phyloP scores from a whole-genome alignment of 2,797 vertebrate genomes.

The Tympanoctomys barrerae region DNA sequence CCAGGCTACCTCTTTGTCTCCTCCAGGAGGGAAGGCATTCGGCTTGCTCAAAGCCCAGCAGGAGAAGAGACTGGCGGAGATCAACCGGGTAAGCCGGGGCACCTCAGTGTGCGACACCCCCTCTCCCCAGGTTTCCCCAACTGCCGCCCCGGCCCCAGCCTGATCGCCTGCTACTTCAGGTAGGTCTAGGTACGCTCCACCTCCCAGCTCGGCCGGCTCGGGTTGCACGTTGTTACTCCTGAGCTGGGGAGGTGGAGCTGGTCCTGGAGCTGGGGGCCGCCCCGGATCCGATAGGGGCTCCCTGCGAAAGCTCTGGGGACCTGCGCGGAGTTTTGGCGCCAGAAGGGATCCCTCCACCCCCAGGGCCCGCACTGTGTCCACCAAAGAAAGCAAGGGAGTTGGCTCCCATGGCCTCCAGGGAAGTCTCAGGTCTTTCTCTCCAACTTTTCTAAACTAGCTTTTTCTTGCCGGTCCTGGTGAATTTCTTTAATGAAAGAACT shows the following conservation, averaged over 20 bases:
- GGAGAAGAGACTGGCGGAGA: conserved; percentile 91
- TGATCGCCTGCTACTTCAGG: conserved; percentile 40
- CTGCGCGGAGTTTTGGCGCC: not conserved
- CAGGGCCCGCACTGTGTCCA: not conserved
- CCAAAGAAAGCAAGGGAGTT: not conserved
- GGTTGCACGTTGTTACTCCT: conserved; percentile 73
- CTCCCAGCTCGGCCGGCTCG: conserved; percentile 37
- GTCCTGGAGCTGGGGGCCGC: not conserved
- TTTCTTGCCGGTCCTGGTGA: not conserved
- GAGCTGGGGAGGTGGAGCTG: conserved; percentile 52
- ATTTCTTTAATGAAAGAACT: conserved; percentile 47
- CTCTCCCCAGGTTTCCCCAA: no score
- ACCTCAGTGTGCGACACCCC: not conserved
- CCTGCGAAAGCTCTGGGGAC: not conserved
- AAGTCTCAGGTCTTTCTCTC: not conserved
- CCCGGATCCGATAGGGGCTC: not conserved
- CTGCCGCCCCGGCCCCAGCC: conserved; percentile 3
- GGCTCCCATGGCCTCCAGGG: not conserved
- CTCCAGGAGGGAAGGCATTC: conserved; percentile 94
- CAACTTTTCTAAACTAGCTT: not conserved
- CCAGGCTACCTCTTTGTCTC: conserved; percentile 79
- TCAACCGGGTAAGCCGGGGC: conserved; percentile 92
- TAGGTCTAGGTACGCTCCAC: conserved; percentile 56
- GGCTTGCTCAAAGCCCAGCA: conserved; percentile 94
- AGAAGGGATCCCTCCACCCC: not conserved